These are phyloP conservation scores for Ceratothoa steindachneri DNA, from an alignment of 2,888 invertebrate genomes.

Conservation along the genomic window DNA sequence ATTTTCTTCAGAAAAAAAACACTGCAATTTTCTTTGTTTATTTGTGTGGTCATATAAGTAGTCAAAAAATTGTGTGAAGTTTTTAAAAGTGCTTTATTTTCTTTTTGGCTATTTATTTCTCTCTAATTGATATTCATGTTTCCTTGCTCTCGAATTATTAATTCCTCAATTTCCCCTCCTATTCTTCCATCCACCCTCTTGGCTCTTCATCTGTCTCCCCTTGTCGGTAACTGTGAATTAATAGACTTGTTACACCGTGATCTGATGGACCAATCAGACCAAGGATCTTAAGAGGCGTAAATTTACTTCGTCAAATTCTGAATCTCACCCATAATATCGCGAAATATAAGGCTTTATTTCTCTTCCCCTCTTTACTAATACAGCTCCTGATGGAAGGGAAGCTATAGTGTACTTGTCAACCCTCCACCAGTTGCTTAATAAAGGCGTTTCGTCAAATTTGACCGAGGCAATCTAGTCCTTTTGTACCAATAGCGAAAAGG, in stretches of 20 bases:
- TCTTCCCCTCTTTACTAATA: neutral
- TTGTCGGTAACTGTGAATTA: conserved; percentile 34
- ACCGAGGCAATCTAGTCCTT: neutral
- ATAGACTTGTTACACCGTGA: conserved; percentile 35
- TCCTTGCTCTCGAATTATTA: conserved; percentile 1
- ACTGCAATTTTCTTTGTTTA: too few relatives aligned
- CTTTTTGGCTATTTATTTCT: neutral
- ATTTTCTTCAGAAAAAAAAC: too few relatives aligned
- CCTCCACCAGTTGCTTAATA: conserved; percentile 16
- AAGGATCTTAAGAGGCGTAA: neutral
- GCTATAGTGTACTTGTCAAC: conserved; percentile 24
- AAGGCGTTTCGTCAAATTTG: conserved; percentile 6
- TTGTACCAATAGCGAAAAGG: neutral
- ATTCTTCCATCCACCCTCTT: conserved; percentile 7
- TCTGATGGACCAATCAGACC: conserved; percentile 32
- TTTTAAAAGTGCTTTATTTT: too few relatives aligned
- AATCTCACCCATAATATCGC: neutral
- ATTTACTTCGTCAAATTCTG: neutral
- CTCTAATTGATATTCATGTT: conserved; percentile 9
- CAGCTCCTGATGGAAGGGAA: neutral
- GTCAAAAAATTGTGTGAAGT: too few relatives aligned
- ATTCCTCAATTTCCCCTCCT: conserved; percentile 1
- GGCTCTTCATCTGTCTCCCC: conserved; percentile 10
- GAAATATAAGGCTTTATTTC: neutral
- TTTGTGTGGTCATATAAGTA: too few relatives aligned